These are phyloP conservation scores for Teleopsis dalmanni DNA, from an alignment of 1,140 invertebrate species.

Conservation along the genomic window DNA sequence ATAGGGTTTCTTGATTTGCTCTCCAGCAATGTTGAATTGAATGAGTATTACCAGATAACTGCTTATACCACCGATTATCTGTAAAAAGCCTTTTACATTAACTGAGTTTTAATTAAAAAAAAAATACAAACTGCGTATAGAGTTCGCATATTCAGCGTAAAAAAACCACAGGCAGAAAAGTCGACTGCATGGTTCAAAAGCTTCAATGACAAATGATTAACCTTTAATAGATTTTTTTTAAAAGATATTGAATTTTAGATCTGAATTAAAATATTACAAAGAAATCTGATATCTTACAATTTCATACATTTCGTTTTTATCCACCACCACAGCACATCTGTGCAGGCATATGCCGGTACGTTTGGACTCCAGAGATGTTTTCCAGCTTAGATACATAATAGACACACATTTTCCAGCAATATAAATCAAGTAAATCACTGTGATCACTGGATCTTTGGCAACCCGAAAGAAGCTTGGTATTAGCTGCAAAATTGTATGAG, in stretches of 20 bases:
- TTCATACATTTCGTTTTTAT: constrained; percentile 18
- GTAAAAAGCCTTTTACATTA: neutral
- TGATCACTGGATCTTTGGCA: constrained; percentile 4
- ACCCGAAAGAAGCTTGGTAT: constrained; percentile 14
- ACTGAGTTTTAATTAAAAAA: neutral
- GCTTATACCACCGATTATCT: constrained; percentile 17
- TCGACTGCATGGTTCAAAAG: constrained; percentile 17
- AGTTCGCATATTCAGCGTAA: constrained; percentile 17
- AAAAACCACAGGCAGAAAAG: constrained; percentile 19
- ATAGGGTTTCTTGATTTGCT: constrained; percentile 5
- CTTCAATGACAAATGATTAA: constrained; percentile 20
- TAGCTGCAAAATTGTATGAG: neutral
- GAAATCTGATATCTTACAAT: constrained; percentile 1
- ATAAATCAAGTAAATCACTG: constrained; percentile 8
- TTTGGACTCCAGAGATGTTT: constrained; percentile 13
- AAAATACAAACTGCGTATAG: constrained; percentile 14
- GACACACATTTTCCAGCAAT: constrained; percentile 12
- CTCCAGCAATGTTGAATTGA: constrained; percentile 18
- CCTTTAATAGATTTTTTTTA: constrained; percentile 2
- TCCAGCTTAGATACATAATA: constrained; percentile 15
- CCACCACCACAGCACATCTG: constrained; percentile 13
- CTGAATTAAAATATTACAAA: neutral
- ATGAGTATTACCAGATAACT: constrained; percentile 21
- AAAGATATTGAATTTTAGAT: neutral
- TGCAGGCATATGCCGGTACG: constrained; percentile 16